phyloP scores from a whole-genome alignment of 2,113 vertebrate genomes.

The Jacana jacana region DNA sequence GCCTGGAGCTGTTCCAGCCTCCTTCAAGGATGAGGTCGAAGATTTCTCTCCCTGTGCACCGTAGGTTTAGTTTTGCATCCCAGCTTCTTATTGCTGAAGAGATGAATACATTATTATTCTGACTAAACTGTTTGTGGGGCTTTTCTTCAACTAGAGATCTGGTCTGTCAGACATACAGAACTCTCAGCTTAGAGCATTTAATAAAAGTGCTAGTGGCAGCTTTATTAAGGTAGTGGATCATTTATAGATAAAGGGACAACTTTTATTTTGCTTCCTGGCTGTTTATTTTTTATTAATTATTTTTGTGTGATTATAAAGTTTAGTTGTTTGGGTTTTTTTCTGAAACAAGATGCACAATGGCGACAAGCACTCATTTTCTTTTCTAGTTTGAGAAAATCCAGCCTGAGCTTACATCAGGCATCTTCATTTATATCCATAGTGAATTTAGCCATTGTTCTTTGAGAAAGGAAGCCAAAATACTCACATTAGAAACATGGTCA shows the following conservation, averaged over 20 bases:
- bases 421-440: background rate
- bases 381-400: background rate
- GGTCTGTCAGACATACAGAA: background rate
- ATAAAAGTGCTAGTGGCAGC: background rate
- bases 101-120: background rate
- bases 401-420: background rate
- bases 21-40: background rate
- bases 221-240: background rate
- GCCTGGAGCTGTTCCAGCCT: background rate
- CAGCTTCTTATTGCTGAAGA: background rate
- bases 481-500: background rate
- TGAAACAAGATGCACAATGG: background rate
- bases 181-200: background rate
- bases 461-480: background rate
- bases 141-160: background rate
- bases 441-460: background rate
- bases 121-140: background rate
- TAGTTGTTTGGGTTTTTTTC: background rate
- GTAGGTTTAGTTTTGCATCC: background rate
- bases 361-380: background rate
- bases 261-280: background rate
- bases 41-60: background rate
- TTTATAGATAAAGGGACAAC: background rate
- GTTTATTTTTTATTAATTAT: background rate
- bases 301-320: background rate